A percentile compares a stretch with the other conserved stretches of the same genome.
phyloP scores from a whole-genome alignment of 2,888 invertebrate species.

The Lacanobia oleracea region DNA sequence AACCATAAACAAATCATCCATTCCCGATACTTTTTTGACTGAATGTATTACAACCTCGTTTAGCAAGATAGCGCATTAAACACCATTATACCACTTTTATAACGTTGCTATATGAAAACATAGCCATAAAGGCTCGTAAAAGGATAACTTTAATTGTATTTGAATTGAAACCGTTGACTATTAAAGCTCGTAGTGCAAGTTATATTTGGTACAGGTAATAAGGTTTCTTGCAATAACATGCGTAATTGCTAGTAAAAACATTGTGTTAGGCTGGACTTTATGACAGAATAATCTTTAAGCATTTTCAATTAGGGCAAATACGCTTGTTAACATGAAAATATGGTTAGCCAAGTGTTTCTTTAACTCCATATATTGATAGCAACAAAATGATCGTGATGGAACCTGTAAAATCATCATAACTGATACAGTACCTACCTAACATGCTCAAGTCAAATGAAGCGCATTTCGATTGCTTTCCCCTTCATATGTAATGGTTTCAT shows the following conservation, averaged over 20 bases:
- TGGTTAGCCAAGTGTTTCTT: neutral
- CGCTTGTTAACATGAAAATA: conserved; percentile 20
- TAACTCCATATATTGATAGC: too few species aligned
- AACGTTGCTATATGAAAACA: neutral
- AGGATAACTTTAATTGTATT: conserved; percentile 35
- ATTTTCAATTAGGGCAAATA: neutral
- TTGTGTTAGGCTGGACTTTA: conserved; percentile 5
- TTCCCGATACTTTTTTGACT: too few species aligned
- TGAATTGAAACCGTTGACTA: conserved; percentile 22
- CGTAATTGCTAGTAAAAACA: conserved; percentile 15
- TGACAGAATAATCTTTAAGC: conserved; percentile 6
- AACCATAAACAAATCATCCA: too few species aligned
- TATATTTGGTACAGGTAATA: neutral
- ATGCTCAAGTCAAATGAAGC: conserved; percentile 5
- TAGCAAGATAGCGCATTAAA: conserved; percentile 16
- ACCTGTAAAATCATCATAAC: too few species aligned
- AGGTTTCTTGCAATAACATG: neutral
- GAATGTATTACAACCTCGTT: conserved; percentile 37
- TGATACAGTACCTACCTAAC: neutral
- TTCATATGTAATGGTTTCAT: conserved; percentile 7
- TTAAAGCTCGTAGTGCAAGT: conserved; percentile 2
- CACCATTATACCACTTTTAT: neutral
- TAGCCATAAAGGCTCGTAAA: conserved; percentile 22
- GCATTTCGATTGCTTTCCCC: conserved; percentile 38
- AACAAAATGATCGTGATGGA: too few species aligned